A percentile compares a stretch with the other conserved stretches of the same genome.
These are phyloP conservation scores for Pantala flavescens DNA, from an alignment of 1,140 invertebrate species.

Conservation along the genomic window DNA sequence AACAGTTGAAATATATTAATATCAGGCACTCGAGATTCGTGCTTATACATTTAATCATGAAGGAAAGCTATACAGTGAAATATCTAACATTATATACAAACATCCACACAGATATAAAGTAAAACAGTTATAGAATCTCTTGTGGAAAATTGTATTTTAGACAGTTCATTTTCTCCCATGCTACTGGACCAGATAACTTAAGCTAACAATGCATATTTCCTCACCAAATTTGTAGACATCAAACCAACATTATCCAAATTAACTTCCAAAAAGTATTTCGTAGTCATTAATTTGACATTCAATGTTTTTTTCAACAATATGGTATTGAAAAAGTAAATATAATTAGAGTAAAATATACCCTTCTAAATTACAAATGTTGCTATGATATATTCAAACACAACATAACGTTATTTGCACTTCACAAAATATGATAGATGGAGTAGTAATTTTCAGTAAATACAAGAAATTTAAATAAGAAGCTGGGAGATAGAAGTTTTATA, in stretches of 20 bases:
- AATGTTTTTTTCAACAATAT: no score
- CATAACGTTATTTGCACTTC: not conserved
- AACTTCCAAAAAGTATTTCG: not conserved
- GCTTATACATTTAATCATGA: not conserved
- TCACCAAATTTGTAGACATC: not conserved
- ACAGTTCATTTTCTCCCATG: not conserved
- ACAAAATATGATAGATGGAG: not conserved
- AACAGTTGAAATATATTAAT: not conserved
- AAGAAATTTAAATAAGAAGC: not conserved
- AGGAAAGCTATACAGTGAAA: not conserved
- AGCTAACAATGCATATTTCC: not conserved
- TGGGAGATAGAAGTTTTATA: not conserved
- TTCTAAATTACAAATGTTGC: not conserved
- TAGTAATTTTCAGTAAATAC: not conserved
- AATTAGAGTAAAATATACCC: not conserved
- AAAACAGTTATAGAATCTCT: not conserved
- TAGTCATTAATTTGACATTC: no score
- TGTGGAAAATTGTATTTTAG: not conserved
- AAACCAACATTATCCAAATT: not conserved
- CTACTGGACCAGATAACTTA: not conserved
- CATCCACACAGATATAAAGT: not conserved
- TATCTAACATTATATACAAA: not conserved
- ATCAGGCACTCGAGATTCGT: conserved; percentile 4
- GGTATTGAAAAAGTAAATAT: not conserved
- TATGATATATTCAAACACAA: not conserved